Base-by-base conservation (phyloP, 2,888 invertebrate genomes). In the Pollenia angustigena region DNA sequence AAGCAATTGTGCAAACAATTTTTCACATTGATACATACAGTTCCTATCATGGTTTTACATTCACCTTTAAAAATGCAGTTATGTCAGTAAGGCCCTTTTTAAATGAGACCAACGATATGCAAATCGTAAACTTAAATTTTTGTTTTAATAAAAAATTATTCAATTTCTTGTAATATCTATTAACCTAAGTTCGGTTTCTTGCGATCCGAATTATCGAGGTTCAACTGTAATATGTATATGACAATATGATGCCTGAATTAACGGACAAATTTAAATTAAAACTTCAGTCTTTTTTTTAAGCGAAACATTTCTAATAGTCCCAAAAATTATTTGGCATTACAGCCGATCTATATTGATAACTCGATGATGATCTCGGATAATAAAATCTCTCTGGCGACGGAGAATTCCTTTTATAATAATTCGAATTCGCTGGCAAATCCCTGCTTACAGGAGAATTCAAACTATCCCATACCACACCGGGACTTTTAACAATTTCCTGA, bases 401-500 rank as follows among this genome's bases (percentile, higher is more conserved):
- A 2, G 81, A 69, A 71, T 86, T 81, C 50, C 72, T 75, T 1
- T 32, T 54, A 60, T 84, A 81, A 72, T 87, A 79, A 71, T 81
- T 76, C 2, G 76, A 81, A 40, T 71, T 80, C 2, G 64, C 56
- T 10, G 90, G 90, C 62, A 91, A 60, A 11, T 91, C 90, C 9
- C 89, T 85, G 48, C 89, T 90, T 4, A 90, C 91, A 0, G 90
- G 89, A 2, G 90, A 74, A 40, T 90, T 88, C 1, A 92, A 85
- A 75, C 90, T 90, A 68, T 91, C 89, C 91, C 90, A 91, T 7
- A 91, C 88, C 6, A 87, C 88, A 12, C 89, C 90, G 3, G 90
- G 91, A 18, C 90, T 89, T 71, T 89, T 91, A 0, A 92, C 89
- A 32, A 92, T 90, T 88, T 93, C 93, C 3, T 92, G 91, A 8